Evolutionary conservation across 2,888 invertebrate genomes (phyloP).

Genomic region (Auanema freiburgensis): DNA sequence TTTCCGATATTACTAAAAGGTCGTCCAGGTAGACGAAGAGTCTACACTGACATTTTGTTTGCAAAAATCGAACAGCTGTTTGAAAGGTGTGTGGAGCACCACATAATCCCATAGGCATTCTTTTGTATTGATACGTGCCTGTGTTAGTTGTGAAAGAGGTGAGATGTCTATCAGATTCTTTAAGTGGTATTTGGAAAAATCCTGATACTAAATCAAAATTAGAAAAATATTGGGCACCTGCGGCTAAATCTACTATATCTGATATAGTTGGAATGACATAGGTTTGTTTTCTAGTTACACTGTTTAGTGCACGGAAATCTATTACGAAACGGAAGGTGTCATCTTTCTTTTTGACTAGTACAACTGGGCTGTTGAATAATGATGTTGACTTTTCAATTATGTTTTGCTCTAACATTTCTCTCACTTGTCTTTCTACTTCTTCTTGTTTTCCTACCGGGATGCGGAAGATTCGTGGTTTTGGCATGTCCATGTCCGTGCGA

Average conservation of each 20-base stretch:
- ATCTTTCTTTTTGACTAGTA: slow-evolving; percentile 21
- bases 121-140: slow-evolving; percentile 30
- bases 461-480: slow-evolving; percentile 1
- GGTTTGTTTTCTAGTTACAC: slow-evolving; percentile 16
- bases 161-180: slow-evolving; percentile 18
- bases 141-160: slow-evolving; percentile 33
- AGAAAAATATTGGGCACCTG: slow-evolving; percentile 15
- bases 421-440: slow-evolving; percentile 7
- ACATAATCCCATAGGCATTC: slow-evolving; percentile 37
- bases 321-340: slow-evolving; percentile 12
- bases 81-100: slow-evolving; percentile 32
- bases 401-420: slow-evolving; percentile 2
- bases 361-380: slow-evolving; percentile 8
- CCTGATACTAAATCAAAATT: slow-evolving; percentile 31
- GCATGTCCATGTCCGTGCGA: background rate
- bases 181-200: slow-evolving; percentile 32
- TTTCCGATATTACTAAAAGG: slow-evolving; percentile 20
- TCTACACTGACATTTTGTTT: background rate
- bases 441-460: slow-evolving; percentile 7
- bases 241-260: slow-evolving; percentile 15
- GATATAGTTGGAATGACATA: slow-evolving; percentile 18
- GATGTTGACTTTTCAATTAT: slow-evolving; percentile 10
- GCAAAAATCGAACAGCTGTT: slow-evolving; percentile 12
- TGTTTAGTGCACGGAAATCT: slow-evolving; percentile 19
- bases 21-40: slow-evolving; percentile 39